Conservation (phyloP, 2,797 vertebrate species). For the Macrochelys suwanniensis region DNA sequence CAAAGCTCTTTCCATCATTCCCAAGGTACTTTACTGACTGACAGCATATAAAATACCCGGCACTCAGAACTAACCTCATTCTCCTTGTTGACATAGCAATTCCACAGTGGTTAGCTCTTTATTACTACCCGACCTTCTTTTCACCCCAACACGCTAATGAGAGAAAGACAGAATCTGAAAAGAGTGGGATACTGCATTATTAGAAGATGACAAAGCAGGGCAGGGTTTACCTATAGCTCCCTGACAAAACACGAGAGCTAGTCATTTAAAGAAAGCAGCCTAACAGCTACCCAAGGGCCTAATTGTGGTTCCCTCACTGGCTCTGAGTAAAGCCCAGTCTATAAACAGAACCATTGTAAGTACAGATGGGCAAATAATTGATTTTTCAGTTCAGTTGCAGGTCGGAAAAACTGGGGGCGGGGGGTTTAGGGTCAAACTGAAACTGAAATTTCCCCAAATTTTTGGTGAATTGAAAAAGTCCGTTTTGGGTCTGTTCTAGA, state of each 20-base stretch:
- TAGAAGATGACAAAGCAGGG: neutral
- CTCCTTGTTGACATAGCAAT: neutral
- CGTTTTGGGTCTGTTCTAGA: neutral
- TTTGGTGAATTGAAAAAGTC: neutral
- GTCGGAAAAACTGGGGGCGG: neutral
- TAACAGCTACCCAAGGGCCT: neutral
- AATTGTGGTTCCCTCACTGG: neutral
- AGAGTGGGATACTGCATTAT: neutral
- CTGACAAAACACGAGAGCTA: neutral
- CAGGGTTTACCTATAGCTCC: neutral
- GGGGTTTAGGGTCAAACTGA: neutral
- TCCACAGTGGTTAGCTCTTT: neutral
- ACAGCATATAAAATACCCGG: neutral
- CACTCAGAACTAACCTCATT: neutral
- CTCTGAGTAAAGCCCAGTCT: neutral
- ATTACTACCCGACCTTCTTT: neutral
- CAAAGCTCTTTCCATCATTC: neutral
- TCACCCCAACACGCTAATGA: neutral
- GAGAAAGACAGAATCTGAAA: neutral
- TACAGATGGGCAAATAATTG: neutral
- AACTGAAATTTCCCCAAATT: neutral
- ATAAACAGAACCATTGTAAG: neutral
- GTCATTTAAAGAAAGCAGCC: neutral
- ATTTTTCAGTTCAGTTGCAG: neutral
- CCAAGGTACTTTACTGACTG: neutral